A percentile compares a stretch with the other conserved stretches of the same genome.
These are phyloP conservation scores for Hemicordylus capensis DNA, from an alignment of 2,113 vertebrate genomes.

Conservation along the genomic window DNA sequence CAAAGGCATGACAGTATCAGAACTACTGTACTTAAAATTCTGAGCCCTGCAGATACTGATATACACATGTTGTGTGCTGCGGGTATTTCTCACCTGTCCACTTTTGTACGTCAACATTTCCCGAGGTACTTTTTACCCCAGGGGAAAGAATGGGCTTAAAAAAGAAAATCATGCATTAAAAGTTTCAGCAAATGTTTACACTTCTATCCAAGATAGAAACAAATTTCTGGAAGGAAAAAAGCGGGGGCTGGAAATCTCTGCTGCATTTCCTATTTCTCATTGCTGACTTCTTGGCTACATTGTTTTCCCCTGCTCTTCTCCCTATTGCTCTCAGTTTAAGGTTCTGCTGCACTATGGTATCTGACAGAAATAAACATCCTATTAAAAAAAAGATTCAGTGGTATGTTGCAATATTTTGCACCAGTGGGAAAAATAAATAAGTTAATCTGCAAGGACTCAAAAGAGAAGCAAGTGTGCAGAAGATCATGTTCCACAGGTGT, in stretches of 20 bases:
- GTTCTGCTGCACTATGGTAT: not conserved
- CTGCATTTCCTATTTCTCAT: not conserved
- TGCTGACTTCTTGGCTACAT: not conserved
- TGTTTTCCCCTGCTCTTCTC: not conserved
- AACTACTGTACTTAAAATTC: not conserved
- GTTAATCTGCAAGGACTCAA: constrained; percentile 2
- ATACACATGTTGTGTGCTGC: not conserved
- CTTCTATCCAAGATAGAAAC: not conserved
- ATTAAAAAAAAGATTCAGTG: not conserved
- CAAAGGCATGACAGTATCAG: not conserved
- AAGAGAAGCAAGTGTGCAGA: not conserved
- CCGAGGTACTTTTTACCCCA: not conserved
- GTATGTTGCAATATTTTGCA: not conserved
- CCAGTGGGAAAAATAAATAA: not conserved
- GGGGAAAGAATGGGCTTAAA: not conserved
- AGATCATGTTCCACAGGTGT: constrained; percentile 22
- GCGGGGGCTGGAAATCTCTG: not conserved
- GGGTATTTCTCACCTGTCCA: not conserved
- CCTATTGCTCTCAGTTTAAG: not conserved
- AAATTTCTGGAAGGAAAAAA: not conserved
- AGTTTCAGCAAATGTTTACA: not conserved
- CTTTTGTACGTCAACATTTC: not conserved
- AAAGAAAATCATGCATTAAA: not conserved
- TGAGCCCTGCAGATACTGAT: not conserved
- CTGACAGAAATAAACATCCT: not conserved